Percentiles rank a stretch among this genome's conserved stretches.
Conservation (phyloP, 2,113 vertebrate species). For the Isurus oxyrinchus region DNA sequence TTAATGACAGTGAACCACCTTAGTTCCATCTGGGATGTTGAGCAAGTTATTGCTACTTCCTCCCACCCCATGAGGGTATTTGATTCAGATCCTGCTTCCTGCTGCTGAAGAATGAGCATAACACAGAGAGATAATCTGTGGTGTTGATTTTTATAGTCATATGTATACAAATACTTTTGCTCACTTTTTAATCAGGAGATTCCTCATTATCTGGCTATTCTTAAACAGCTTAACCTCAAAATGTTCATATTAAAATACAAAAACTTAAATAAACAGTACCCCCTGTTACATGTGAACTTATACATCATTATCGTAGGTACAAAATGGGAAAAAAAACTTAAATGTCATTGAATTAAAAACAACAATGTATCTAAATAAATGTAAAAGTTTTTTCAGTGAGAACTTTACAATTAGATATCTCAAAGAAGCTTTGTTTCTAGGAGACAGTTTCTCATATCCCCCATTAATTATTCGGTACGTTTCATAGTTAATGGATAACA, state of each 20-base stretch:
- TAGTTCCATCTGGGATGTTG: background rate
- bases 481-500: conserved; percentile 54
- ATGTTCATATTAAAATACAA: background rate
- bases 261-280: background rate
- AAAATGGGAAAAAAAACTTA: background rate
- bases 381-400: background rate
- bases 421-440: background rate
- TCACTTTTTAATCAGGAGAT: background rate
- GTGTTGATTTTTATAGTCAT: too few relatives aligned
- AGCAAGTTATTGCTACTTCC: background rate
- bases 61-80: conserved; percentile 1
- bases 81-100: conserved; percentile 2
- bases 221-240: background rate
- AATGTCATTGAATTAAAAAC: background rate
- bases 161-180: background rate
- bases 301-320: background rate
- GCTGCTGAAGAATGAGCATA: background rate
- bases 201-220: background rate
- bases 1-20: background rate
- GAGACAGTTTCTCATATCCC: conserved; percentile 13
- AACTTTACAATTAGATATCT: background rate
- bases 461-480: conserved; percentile 56
- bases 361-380: background rate
- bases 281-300: background rate
- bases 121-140: too few relatives aligned